Conservation (phyloP, 2,888 invertebrate species). For the Rutpela maculata region DNA sequence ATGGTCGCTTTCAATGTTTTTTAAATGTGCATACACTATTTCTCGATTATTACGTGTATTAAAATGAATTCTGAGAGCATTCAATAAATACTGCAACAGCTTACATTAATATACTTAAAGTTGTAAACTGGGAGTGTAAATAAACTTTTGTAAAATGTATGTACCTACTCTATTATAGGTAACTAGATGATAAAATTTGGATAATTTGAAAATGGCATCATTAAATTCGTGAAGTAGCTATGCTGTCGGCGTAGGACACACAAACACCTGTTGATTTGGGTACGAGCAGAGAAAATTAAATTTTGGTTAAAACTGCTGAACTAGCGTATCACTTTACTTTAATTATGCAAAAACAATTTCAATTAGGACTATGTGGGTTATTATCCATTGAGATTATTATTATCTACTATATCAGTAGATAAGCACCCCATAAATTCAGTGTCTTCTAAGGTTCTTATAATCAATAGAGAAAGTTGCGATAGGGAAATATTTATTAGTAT, state of each 20-base stretch:
- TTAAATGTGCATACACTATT: not conserved
- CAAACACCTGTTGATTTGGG: conserved; percentile 23
- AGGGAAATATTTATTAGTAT: too few relatives aligned
- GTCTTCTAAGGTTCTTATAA: too few relatives aligned
- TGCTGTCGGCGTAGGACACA: not conserved
- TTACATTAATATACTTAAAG: not conserved
- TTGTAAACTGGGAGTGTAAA: not conserved
- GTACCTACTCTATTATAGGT: too few relatives aligned
- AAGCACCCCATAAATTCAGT: too few relatives aligned
- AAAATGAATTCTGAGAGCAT: not conserved
- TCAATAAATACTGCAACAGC: not conserved
- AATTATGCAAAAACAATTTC: conserved; percentile 25
- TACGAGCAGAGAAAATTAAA: conserved; percentile 16
- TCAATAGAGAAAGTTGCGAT: too few relatives aligned
- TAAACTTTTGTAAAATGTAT: not conserved
- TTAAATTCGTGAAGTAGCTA: conserved; percentile 25
- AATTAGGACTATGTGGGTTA: not conserved
- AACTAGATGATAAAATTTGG: conserved; percentile 8
- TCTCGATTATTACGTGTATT: not conserved
- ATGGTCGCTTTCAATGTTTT: not conserved
- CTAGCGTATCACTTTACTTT: conserved; percentile 7
- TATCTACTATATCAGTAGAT: too few relatives aligned
- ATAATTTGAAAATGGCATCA: conserved; percentile 28
- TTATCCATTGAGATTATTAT: not conserved
- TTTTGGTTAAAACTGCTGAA: conserved; percentile 21